Percentiles rank a stretch among this genome's conserved stretches.
Evolutionary conservation across 2,797 vertebrate species (phyloP).

Genomic region (Macropus fuliginosus): DNA sequence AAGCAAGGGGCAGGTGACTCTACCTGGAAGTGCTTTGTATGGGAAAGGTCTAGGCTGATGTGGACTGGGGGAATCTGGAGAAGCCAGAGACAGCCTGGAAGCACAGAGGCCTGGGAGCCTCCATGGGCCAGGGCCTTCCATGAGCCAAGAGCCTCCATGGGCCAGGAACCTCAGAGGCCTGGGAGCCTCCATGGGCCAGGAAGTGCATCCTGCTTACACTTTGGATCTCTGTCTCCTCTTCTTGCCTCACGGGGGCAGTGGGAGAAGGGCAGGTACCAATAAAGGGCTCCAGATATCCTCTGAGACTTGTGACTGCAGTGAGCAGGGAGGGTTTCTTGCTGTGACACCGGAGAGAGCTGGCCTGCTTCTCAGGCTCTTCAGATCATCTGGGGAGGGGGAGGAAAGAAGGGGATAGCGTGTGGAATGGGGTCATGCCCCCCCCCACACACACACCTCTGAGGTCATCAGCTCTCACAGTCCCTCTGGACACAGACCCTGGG

Average conservation of each 20-base stretch:
- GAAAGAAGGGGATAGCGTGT: neutral
- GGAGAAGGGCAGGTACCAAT: neutral
- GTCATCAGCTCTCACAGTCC: too few species aligned
- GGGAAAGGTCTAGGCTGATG: neutral
- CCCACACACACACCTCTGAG: too few species aligned
- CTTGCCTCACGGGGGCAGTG: neutral
- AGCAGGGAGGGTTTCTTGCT: neutral
- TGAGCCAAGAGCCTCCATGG: neutral
- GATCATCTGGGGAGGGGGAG: neutral
- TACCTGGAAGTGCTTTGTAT: slow-evolving; percentile 82
- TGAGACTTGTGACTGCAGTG: neutral
- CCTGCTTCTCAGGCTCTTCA: neutral
- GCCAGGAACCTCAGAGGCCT: too few species aligned
- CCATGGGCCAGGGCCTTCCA: too few species aligned
- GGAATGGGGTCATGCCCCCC: too few species aligned
- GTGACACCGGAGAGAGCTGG: neutral
- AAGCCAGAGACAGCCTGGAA: too few species aligned
- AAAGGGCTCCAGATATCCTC: too few species aligned
- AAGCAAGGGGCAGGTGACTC: slow-evolving; percentile 16
- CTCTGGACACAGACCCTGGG: neutral
- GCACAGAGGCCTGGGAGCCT: too few species aligned
- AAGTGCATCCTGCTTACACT: slow-evolving; percentile 26
- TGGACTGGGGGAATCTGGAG: too few species aligned
- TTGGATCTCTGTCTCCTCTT: neutral
- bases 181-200: too few species aligned